Percentiles rank a stretch among this genome's conserved stretches.
Conservation (phyloP, 2,888 invertebrate species). For the Boloria selene region DNA sequence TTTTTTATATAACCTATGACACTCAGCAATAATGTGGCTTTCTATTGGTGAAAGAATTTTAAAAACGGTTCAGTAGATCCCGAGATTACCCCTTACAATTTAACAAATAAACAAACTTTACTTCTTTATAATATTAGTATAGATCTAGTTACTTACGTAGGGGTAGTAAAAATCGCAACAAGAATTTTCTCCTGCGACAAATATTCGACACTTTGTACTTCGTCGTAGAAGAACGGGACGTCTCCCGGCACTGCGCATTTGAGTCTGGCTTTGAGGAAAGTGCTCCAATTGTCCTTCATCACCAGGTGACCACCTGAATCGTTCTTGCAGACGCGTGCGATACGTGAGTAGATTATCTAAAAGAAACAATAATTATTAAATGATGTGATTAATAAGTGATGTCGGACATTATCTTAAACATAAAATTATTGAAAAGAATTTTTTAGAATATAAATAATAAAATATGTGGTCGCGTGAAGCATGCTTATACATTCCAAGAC, state of each 20-base stretch:
- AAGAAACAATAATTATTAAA: conserved; percentile 40
- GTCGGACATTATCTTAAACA: not conserved
- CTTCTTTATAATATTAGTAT: too few relatives aligned
- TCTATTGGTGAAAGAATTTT: too few relatives aligned
- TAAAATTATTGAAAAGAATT: too few relatives aligned
- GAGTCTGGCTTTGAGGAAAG: conserved; percentile 92
- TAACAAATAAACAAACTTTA: too few relatives aligned
- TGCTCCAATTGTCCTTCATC: conserved; percentile 94
- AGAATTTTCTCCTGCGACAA: conserved; percentile 88
- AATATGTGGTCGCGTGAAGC: too few relatives aligned
- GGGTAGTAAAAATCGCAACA: conserved; percentile 93
- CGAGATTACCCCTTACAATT: too few relatives aligned
- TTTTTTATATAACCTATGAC: too few relatives aligned
- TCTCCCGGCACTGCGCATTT: conserved; percentile 93
- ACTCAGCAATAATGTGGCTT: too few relatives aligned
- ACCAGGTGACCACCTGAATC: conserved; percentile 91
- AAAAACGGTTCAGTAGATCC: too few relatives aligned
- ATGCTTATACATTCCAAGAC: too few relatives aligned
- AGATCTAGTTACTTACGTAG: conserved; percentile 77
- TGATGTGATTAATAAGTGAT: not conserved
- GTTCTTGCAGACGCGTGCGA: conserved; percentile 95
- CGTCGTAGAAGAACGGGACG: conserved; percentile 93
- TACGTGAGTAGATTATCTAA: conserved; percentile 93
- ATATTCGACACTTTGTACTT: conserved; percentile 92
- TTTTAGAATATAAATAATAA: too few relatives aligned